Conservation (phyloP, 2,797 vertebrate species). For the Gobionotothen gibberifrons region DNA sequence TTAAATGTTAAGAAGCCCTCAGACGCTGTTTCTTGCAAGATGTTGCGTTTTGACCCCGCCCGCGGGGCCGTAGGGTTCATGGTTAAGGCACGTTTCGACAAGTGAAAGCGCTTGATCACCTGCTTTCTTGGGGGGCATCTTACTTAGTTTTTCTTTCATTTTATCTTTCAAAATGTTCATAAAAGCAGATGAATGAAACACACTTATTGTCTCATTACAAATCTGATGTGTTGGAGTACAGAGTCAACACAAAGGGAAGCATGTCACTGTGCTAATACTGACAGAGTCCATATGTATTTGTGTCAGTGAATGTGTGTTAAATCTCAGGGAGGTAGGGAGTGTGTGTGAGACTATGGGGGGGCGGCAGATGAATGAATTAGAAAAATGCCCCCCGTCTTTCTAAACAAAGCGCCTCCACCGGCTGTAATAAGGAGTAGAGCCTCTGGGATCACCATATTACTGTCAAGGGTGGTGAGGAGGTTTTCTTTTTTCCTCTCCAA, state of each 20-base stretch:
- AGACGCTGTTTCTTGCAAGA: no score
- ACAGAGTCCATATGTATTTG: background rate
- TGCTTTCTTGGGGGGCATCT: background rate
- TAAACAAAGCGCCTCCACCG: constrained; percentile 63
- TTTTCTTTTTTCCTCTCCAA: constrained; percentile 38
- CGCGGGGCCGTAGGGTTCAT: no score
- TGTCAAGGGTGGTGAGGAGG: constrained; percentile 32
- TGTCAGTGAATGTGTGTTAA: background rate
- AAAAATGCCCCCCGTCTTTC: constrained; percentile 29
- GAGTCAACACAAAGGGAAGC: constrained; percentile 1
- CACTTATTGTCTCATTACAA: background rate
- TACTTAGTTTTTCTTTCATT: background rate
- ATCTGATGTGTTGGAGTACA: background rate
- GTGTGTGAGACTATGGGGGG: constrained; percentile 28
- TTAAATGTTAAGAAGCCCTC: no score
- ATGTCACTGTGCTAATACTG: background rate
- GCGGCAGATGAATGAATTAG: constrained; percentile 47
- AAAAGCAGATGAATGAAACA: background rate
- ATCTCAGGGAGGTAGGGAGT: background rate
- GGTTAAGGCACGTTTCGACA: no score
- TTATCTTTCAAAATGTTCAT: fast-evolving
- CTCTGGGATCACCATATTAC: constrained; percentile 48
- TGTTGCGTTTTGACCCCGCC: no score
- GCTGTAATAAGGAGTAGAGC: constrained; percentile 52
- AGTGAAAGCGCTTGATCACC: background rate